Conservation (phyloP, 2,888 invertebrate genomes). For the Drosophila pegasa region DNA sequence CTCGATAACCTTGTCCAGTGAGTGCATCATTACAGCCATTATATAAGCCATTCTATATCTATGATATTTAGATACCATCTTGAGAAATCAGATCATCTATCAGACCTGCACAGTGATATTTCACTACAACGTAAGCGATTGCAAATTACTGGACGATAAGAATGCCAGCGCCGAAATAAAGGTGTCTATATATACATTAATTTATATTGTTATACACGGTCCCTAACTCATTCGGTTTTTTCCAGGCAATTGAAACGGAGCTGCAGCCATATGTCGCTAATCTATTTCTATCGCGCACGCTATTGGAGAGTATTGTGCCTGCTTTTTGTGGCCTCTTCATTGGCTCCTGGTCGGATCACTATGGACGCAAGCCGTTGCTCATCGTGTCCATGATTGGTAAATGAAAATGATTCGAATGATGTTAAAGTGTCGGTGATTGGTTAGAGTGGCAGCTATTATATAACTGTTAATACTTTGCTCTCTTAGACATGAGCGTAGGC, state of each 20-base stretch:
- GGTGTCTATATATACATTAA: slow-evolving; percentile 48
- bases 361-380: slow-evolving; percentile 90
- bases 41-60: neutral
- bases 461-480: neutral
- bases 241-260: slow-evolving; percentile 85
- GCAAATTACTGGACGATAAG: slow-evolving; percentile 83
- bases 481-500: neutral
- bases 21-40: slow-evolving; percentile 31
- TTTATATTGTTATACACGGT: neutral
- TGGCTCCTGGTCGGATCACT: slow-evolving; percentile 92
- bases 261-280: slow-evolving; percentile 89
- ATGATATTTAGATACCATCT: slow-evolving; percentile 83
- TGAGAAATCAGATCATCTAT: slow-evolving; percentile 89
- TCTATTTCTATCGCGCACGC: slow-evolving; percentile 87
- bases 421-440: too few relatives aligned
- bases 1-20: slow-evolving; percentile 79
- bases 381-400: slow-evolving; percentile 88
- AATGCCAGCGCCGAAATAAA: slow-evolving; percentile 86
- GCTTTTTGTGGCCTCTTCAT: slow-evolving; percentile 89
- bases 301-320: slow-evolving; percentile 89
- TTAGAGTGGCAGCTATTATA: neutral
- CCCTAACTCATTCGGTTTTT: neutral
- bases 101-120: slow-evolving; percentile 88
- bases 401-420: neutral
- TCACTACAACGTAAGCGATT: slow-evolving; percentile 87